These are phyloP conservation scores for Scartelaos histophorus DNA, from an alignment of 2,113 vertebrate genomes.

Conservation along the genomic window DNA sequence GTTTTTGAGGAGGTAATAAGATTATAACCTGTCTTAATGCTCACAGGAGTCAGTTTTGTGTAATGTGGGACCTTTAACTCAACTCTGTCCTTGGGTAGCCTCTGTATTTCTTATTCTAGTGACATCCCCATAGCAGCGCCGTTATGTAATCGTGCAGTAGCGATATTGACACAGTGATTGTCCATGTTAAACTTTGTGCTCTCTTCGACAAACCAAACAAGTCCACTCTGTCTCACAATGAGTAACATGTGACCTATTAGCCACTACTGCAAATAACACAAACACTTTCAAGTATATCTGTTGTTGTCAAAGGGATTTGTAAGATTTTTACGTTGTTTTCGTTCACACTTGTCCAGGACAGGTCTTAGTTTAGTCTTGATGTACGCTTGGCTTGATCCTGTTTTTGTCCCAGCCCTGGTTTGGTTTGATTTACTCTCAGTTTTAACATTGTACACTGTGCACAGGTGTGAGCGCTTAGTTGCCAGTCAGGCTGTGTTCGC, in stretches of 20 bases:
- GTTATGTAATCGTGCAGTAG: conserved; percentile 18
- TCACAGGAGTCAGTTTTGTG: too few relatives aligned
- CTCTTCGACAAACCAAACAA: conserved; percentile 22
- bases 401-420: too few relatives aligned
- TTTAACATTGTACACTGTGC: too few relatives aligned
- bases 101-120: not conserved
- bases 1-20: too few relatives aligned
- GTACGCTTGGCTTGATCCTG: too few relatives aligned
- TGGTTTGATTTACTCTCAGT: too few relatives aligned
- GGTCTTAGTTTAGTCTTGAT: too few relatives aligned
- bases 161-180: conserved; percentile 45
- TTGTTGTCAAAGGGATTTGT: not conserved
- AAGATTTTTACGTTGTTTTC: not conserved
- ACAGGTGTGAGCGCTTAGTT: too few relatives aligned
- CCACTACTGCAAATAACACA: conserved; percentile 9
- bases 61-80: too few relatives aligned
- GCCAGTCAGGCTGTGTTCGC: too few relatives aligned
- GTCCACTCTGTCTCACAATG: conserved; percentile 23
- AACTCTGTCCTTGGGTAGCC: not conserved
- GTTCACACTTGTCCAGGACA: too few relatives aligned
- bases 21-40: too few relatives aligned
- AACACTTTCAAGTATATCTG: not conserved
- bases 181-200: conserved; percentile 45
- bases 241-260: conserved; percentile 35
- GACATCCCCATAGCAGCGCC: conserved; percentile 15